Evolutionary conservation across 2,888 invertebrate genomes (phyloP).

Genomic region (Calliphora vomitoria): DNA sequence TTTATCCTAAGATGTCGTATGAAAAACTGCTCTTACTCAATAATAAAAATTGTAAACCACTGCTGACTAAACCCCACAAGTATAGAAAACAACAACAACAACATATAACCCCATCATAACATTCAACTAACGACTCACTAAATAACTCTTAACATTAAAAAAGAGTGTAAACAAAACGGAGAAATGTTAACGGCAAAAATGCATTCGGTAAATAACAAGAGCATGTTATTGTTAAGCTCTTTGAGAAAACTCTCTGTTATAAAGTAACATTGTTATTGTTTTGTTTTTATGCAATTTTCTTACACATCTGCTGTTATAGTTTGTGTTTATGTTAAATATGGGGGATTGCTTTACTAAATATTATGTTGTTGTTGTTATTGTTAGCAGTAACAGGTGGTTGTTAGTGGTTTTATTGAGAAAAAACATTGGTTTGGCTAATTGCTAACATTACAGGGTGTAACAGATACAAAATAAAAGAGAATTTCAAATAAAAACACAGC

Average conservation of each 20-base stretch:
- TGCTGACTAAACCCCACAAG: conserved; percentile 17
- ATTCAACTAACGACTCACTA: conserved; percentile 23
- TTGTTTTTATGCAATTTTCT: no score
- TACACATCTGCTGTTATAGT: neutral
- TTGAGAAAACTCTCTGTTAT: neutral
- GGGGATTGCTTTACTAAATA: neutral
- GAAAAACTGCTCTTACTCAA: conserved; percentile 77
- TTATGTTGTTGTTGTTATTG: neutral
- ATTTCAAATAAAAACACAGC: neutral
- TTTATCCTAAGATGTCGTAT: conserved; percentile 73
- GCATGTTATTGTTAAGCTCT: neutral
- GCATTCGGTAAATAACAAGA: neutral
- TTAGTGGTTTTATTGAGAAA: neutral
- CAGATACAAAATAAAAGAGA: neutral
- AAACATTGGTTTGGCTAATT: no score
- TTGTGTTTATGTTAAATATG: neutral
- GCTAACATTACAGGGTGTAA: neutral
- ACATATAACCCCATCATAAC: conserved; percentile 43
- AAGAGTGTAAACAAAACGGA: neutral
- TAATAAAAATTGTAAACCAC: conserved; percentile 66
- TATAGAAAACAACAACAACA: conserved; percentile 14
- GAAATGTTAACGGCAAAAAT: conserved; percentile 6
- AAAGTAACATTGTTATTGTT: no score
- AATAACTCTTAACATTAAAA: no score
- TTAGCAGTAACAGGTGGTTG: conserved; percentile 42